phyloP scores from a whole-genome alignment of 2,113 vertebrate species.

The Callipepla squamata region DNA sequence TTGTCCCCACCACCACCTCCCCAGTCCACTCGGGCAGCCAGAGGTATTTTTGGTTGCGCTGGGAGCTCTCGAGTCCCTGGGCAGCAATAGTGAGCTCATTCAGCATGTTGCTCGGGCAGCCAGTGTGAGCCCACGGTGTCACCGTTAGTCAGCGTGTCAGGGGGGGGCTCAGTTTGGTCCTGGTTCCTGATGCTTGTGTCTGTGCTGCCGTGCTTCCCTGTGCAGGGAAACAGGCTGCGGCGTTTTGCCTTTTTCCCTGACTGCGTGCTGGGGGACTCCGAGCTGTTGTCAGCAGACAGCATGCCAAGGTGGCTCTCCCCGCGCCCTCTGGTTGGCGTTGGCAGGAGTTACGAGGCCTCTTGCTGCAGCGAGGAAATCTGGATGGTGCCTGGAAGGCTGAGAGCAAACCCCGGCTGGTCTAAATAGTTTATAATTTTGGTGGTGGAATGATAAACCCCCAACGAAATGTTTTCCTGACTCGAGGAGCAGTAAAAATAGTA shows the following conservation, averaged over 20 bases:
- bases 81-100: neutral
- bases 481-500: conserved; percentile 53
- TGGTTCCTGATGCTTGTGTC: neutral
- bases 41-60: neutral
- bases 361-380: neutral
- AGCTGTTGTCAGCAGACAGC: neutral
- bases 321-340: conserved; percentile 50
- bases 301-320: conserved; percentile 54
- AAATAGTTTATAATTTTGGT: conserved; percentile 65
- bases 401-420: conserved; percentile 38
- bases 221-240: neutral
- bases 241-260: neutral
- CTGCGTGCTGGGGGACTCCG: neutral
- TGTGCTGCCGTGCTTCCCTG: neutral
- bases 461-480: conserved; percentile 55
- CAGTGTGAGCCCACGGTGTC: rapidly evolving
- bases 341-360: neutral
- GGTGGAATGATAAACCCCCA: conserved; percentile 58
- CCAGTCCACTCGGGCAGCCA: neutral
- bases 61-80: neutral
- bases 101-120: neutral
- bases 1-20: neutral
- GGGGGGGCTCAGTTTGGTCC: neutral
- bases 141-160: neutral
- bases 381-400: conserved; percentile 50